phyloP scores from a whole-genome alignment of 2,888 invertebrate species.

The Drosophila falleni region DNA sequence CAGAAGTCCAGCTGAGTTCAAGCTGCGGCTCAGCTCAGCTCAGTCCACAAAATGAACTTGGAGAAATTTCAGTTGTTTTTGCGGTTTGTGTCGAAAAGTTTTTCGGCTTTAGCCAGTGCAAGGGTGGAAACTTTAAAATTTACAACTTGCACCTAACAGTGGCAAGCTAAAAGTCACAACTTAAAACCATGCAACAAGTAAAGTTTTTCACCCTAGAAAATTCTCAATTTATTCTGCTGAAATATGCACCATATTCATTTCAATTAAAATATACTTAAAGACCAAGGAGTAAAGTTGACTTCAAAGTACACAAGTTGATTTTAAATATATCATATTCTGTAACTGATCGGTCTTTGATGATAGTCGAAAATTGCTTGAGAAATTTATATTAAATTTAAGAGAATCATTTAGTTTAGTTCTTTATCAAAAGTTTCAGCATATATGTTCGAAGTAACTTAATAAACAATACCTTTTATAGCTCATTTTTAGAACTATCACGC shows the following conservation, averaged over 20 bases:
- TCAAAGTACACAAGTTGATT: slow-evolving; percentile 2
- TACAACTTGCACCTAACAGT: slow-evolving; percentile 48
- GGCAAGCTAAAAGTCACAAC: slow-evolving; percentile 43
- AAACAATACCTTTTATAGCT: slow-evolving; percentile 14
- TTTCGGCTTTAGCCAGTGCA: slow-evolving; percentile 28
- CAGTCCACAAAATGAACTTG: slow-evolving; percentile 59
- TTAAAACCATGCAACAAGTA: slow-evolving; percentile 54
- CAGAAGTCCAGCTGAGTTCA: slow-evolving; percentile 48
- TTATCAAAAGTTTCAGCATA: neutral
- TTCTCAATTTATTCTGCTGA: neutral
- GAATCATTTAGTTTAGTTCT: no score
- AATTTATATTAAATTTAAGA: neutral
- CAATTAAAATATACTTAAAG: slow-evolving; percentile 51
- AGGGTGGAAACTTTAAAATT: slow-evolving; percentile 50
- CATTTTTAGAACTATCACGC: slow-evolving; percentile 17
- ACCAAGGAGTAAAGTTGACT: neutral
- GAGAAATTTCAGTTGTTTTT: slow-evolving; percentile 53
- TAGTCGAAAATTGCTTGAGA: neutral
- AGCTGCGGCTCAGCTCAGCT: slow-evolving; percentile 52
- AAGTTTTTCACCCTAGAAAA: slow-evolving; percentile 23
- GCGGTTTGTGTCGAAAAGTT: slow-evolving; percentile 46
- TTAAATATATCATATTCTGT: neutral
- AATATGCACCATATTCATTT: slow-evolving; percentile 45
- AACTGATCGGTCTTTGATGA: slow-evolving; percentile 5
- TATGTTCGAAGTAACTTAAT: neutral